Evolutionary conservation across 2,888 invertebrate species (phyloP).

Genomic region (Aspidiotus destructor): DNA sequence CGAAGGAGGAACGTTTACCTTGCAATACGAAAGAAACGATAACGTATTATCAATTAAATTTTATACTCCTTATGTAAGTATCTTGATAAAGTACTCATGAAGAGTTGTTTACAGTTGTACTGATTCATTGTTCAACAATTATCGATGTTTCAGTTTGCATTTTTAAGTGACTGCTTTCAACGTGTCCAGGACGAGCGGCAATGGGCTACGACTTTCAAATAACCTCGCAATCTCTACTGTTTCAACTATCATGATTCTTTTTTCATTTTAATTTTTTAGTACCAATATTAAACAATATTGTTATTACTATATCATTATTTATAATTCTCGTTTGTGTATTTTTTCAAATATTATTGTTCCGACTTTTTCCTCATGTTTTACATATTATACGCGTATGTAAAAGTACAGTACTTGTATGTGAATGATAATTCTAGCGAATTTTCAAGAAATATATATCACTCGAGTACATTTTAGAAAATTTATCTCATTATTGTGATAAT

Average conservation of each 20-base stretch:
- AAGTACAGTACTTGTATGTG: neutral
- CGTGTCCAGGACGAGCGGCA: slow-evolving; percentile 77
- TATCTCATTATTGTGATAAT: too few relatives aligned
- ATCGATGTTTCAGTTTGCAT: slow-evolving; percentile 58
- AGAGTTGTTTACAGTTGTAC: slow-evolving; percentile 5
- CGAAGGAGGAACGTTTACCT: slow-evolving; percentile 81
- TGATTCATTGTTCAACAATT: neutral
- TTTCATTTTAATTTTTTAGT: neutral
- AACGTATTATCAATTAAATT: slow-evolving; percentile 77
- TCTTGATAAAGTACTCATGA: slow-evolving; percentile 4
- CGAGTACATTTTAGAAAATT: too few relatives aligned
- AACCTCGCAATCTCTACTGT: slow-evolving; percentile 20
- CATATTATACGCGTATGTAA: neutral
- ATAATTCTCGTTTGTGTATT: neutral
- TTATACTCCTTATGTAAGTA: slow-evolving; percentile 76
- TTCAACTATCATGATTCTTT: neutral
- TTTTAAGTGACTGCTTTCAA: slow-evolving; percentile 89
- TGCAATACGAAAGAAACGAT: slow-evolving; percentile 73
- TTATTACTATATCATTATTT: neutral
- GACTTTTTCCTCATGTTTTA: slow-evolving; percentile 3
- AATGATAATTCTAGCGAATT: neutral
- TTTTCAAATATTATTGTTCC: neutral
- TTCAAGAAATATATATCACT: too few relatives aligned
- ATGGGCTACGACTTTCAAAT: slow-evolving; percentile 26
- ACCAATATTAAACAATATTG: neutral